These are phyloP conservation scores for Orgyia antiqua DNA, from an alignment of 2,888 invertebrate genomes.

Conservation along the genomic window DNA sequence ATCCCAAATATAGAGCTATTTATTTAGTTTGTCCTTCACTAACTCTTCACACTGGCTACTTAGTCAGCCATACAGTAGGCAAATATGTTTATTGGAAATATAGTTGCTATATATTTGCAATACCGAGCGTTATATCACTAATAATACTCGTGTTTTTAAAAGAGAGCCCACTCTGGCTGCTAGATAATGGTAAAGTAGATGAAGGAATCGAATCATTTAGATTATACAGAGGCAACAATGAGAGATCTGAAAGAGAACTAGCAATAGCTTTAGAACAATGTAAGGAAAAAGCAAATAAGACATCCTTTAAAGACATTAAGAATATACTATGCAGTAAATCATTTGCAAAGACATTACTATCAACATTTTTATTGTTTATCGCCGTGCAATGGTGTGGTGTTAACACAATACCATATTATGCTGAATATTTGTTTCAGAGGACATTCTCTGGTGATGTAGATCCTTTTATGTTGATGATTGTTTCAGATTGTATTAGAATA, in stretches of 20 bases:
- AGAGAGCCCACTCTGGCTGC: constrained; percentile 51
- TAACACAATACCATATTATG: constrained; percentile 43
- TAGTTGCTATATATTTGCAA: constrained; percentile 29
- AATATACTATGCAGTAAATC: constrained; percentile 29
- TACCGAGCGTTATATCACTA: constrained; percentile 33
- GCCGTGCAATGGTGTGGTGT: constrained; percentile 40
- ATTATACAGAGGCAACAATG: constrained; percentile 38
- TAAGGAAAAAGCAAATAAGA: constrained; percentile 12
- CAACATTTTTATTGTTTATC: constrained; percentile 28
- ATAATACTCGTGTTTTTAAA: constrained; percentile 30
- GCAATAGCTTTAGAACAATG: constrained; percentile 30
- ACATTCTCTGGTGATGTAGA: constrained; percentile 38
- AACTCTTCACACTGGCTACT: constrained; percentile 30
- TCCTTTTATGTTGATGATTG: constrained; percentile 37
- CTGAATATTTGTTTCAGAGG: constrained; percentile 35
- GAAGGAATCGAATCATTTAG: constrained; percentile 35
- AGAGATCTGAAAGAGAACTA: constrained; percentile 35
- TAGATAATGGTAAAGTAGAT: constrained; percentile 36
- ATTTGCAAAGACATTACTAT: constrained; percentile 30
- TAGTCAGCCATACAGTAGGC: constrained; percentile 37
- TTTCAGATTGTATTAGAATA: constrained; percentile 37
- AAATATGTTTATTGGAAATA: constrained; percentile 36
- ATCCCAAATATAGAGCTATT: constrained; percentile 40
- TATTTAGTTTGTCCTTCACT: constrained; percentile 33
- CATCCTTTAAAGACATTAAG: background rate